Evolutionary conservation across 2,888 invertebrate species (phyloP).

Genomic region (Dione juno): DNA sequence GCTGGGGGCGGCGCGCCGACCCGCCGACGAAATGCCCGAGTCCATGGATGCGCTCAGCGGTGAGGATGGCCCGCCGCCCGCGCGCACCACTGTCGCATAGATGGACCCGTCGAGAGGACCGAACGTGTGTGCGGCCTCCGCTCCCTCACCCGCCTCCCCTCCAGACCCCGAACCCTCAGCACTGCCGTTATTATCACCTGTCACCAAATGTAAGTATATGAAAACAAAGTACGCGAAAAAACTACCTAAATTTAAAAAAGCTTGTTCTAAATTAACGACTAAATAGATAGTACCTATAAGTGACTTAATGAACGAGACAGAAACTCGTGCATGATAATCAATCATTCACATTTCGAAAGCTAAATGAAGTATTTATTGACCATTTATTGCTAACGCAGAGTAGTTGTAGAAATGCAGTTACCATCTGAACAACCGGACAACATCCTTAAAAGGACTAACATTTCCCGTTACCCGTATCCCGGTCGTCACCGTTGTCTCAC

Average conservation of each 20-base stretch:
- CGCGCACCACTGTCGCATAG: constrained; percentile 88
- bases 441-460: constrained; percentile 73
- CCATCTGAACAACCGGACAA: constrained; percentile 53
- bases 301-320: neutral
- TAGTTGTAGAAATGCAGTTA: constrained; percentile 53
- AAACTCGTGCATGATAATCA: neutral
- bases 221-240: neutral
- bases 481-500: constrained; percentile 66
- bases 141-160: constrained; percentile 74
- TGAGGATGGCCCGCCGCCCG: constrained; percentile 82
- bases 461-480: constrained; percentile 69
- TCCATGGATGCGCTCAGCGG: constrained; percentile 95
- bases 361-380: constrained; percentile 55
- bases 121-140: constrained; percentile 86
- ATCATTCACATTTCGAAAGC: constrained; percentile 48
- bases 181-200: constrained; percentile 84
- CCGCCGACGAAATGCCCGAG: constrained; percentile 93
- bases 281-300: neutral
- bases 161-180: constrained; percentile 76
- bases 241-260: neutral
- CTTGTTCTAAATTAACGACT: neutral
- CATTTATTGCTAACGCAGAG: constrained; percentile 54
- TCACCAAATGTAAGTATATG: constrained; percentile 50
- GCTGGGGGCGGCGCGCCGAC: constrained; percentile 82
- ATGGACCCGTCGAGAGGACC: constrained; percentile 95